Conservation (phyloP, 2,113 vertebrate species). For the Cebus imitator region DNA sequence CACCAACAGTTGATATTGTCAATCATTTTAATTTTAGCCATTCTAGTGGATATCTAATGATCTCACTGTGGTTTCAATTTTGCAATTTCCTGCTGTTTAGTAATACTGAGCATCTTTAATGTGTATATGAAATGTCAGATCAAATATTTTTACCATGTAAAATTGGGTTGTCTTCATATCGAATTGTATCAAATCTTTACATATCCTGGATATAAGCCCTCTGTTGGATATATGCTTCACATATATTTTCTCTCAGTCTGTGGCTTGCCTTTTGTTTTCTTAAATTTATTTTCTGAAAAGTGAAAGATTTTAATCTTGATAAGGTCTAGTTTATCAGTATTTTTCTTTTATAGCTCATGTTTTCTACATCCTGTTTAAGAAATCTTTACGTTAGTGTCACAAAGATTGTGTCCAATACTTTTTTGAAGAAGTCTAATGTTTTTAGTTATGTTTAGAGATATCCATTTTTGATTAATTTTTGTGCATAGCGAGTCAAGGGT, state of each 20-base stretch:
- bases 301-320: background rate
- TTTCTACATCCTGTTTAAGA: background rate
- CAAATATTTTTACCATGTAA: background rate
- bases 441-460: background rate
- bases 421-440: background rate
- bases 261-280: background rate
- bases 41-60: background rate
- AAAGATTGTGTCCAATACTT: background rate
- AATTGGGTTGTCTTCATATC: background rate
- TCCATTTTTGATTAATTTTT: background rate
- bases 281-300: background rate
- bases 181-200: background rate
- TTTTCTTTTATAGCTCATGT: background rate
- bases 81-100: background rate
- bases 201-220: background rate
- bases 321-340: background rate
- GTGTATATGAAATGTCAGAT: background rate
- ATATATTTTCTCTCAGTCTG: background rate
- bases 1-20: background rate
- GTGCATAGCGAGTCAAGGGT: background rate
- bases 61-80: background rate
- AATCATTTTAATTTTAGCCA: background rate
- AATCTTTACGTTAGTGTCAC: background rate
- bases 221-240: background rate
- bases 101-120: background rate